Conservation (phyloP, 2,113 vertebrate genomes). For the Sapayoa aenigma region DNA sequence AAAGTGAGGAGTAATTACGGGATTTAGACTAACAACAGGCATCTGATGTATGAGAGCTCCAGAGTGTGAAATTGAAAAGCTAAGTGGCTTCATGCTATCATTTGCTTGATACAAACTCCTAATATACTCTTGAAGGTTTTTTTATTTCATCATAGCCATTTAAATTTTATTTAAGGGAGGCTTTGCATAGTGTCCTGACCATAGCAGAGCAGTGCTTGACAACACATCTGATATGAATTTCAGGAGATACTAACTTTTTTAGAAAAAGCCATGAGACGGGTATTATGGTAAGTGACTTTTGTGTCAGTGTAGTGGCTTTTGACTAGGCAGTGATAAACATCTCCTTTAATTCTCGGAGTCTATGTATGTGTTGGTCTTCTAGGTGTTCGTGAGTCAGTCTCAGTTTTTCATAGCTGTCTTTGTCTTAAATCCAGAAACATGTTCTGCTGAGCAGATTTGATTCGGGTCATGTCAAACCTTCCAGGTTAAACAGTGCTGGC, state of each 20-base stretch:
- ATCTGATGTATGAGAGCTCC: conserved; percentile 46
- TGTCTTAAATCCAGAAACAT: conserved; percentile 16
- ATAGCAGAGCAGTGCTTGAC: neutral
- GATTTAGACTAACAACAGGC: conserved; percentile 55
- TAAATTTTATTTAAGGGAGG: neutral
- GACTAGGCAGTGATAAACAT: neutral
- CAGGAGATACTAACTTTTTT: neutral
- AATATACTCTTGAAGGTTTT: neutral
- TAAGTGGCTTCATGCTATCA: conserved; percentile 57
- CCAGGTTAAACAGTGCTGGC: neutral
- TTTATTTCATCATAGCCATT: neutral
- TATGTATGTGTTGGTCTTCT: neutral
- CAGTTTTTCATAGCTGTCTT: neutral
- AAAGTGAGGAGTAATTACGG: conserved; percentile 48
- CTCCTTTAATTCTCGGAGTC: neutral
- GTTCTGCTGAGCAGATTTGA: neutral
- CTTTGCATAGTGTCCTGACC: neutral
- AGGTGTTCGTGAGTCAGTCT: neutral
- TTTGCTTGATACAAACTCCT: conserved; percentile 52
- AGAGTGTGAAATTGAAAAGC: conserved; percentile 73
- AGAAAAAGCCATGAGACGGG: neutral
- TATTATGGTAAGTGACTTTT: neutral
- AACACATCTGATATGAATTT: neutral
- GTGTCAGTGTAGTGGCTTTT: neutral
- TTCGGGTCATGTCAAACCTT: neutral